A percentile compares a stretch with the other conserved stretches of the same genome.
Evolutionary conservation across 2,888 invertebrate species (phyloP).

Genomic region (Thalpophila matura): DNA sequence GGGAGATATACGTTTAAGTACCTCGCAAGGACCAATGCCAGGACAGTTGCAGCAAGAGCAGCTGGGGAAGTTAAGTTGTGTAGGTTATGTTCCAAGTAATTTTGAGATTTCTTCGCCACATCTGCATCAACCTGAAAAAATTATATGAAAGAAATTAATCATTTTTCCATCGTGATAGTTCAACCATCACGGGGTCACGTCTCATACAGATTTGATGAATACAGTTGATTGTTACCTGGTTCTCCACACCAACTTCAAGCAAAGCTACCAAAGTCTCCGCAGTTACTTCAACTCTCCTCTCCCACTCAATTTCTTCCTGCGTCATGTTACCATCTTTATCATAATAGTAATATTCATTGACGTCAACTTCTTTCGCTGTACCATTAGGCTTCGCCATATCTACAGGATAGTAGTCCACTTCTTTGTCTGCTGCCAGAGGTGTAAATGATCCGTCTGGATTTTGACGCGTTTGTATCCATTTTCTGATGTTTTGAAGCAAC

Average conservation of each 20-base stretch:
- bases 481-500: conserved; percentile 90
- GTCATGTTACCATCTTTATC: conserved; percentile 89
- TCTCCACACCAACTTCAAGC: conserved; percentile 91
- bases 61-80: conserved; percentile 90
- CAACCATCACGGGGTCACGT: no score
- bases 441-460: conserved; percentile 91
- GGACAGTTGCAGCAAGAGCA: conserved; percentile 91
- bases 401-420: conserved; percentile 87
- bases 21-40: conserved; percentile 91
- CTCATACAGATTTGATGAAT: no score
- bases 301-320: conserved; percentile 85
- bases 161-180: no score
- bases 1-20: conserved; percentile 51
- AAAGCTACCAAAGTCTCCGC: conserved; percentile 92
- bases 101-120: conserved; percentile 88
- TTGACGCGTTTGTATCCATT: conserved; percentile 92
- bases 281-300: conserved; percentile 91
- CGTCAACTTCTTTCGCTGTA: conserved; percentile 80
- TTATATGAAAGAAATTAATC: no score
- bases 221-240: no score
- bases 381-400: conserved; percentile 80
- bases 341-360: conserved; percentile 88
- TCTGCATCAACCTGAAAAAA: conserved; percentile 85
- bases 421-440: conserved; percentile 91
- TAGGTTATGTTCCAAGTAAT: conserved; percentile 90